phyloP scores from a whole-genome alignment of 2,797 vertebrate species.

The Tinamus major region DNA sequence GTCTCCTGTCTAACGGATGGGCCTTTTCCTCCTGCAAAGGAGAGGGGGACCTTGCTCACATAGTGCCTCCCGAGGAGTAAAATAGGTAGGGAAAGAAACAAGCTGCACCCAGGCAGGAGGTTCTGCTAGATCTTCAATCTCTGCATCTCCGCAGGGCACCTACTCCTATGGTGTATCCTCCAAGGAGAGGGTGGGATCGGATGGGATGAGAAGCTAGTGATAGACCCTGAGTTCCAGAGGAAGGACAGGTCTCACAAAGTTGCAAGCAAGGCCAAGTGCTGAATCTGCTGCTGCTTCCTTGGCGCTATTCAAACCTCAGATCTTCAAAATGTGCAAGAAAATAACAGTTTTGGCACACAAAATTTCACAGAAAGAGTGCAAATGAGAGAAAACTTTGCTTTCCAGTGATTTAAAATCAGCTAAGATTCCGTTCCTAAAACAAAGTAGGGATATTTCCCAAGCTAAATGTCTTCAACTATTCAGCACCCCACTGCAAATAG shows the following conservation, averaged over 20 bases:
- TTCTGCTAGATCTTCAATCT: background rate
- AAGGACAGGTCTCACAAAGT: background rate
- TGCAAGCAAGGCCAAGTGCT: background rate
- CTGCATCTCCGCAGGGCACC: background rate
- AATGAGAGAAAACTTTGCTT: background rate
- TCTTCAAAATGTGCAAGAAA: fast-evolving
- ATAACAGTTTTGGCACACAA: background rate
- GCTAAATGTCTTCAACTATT: background rate
- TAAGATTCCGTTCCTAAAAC: background rate
- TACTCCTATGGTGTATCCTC: fast-evolving
- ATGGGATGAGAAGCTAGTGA: background rate
- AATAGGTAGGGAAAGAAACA: background rate
- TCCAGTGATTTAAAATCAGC: background rate
- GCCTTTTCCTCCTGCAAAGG: background rate
- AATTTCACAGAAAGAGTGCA: fast-evolving
- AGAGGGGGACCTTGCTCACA: background rate
- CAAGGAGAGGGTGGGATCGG: background rate
- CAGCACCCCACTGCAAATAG: background rate
- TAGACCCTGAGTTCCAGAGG: background rate
- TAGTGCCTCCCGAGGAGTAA: fast-evolving
- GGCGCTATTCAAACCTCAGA: background rate
- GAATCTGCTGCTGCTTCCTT: background rate
- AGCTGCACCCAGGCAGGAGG: fast-evolving
- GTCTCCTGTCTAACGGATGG: fast-evolving
- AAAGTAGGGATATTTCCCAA: background rate